These are phyloP conservation scores for Homalodisca vitripennis DNA, from an alignment of 1,140 invertebrate species.

Conservation along the genomic window DNA sequence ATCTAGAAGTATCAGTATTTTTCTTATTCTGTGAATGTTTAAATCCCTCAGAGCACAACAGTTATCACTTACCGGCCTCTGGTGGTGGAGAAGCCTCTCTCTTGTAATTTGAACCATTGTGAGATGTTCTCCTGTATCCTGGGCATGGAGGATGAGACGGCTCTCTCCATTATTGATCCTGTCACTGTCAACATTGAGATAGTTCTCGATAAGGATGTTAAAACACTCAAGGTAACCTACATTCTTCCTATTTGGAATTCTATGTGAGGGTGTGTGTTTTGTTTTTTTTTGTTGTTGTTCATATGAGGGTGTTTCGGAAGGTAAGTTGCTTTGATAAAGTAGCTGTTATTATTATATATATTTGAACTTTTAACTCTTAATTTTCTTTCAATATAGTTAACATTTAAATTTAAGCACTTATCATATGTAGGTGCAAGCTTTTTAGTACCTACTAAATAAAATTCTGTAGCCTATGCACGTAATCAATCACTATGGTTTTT, in stretches of 20 bases:
- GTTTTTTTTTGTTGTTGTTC: no score
- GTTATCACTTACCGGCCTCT: slow-evolving; percentile 78
- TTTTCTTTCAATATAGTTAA: no score
- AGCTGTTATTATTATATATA: no score
- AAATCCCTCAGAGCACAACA: slow-evolving; percentile 71
- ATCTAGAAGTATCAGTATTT: not conserved
- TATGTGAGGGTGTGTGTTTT: no score
- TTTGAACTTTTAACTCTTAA: no score
- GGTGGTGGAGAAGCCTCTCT: slow-evolving; percentile 70
- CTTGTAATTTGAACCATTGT: slow-evolving; percentile 85
- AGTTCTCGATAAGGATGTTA: slow-evolving; percentile 44
- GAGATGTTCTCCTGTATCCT: slow-evolving; percentile 94
- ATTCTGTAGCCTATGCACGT: no score
- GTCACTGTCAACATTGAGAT: slow-evolving; percentile 77
- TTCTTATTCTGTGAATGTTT: not conserved
- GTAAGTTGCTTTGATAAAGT: slow-evolving; percentile 16
- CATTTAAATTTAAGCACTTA: no score
- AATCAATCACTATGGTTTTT: no score
- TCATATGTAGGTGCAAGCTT: no score
- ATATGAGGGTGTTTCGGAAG: no score
- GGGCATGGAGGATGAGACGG: slow-evolving; percentile 89
- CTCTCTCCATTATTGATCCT: slow-evolving; percentile 94
- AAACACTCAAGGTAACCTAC: not conserved
- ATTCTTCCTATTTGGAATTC: no score
- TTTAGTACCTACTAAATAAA: no score